These are phyloP conservation scores for Ethmia dodecea DNA, from an alignment of 2,888 invertebrate species.

Conservation along the genomic window DNA sequence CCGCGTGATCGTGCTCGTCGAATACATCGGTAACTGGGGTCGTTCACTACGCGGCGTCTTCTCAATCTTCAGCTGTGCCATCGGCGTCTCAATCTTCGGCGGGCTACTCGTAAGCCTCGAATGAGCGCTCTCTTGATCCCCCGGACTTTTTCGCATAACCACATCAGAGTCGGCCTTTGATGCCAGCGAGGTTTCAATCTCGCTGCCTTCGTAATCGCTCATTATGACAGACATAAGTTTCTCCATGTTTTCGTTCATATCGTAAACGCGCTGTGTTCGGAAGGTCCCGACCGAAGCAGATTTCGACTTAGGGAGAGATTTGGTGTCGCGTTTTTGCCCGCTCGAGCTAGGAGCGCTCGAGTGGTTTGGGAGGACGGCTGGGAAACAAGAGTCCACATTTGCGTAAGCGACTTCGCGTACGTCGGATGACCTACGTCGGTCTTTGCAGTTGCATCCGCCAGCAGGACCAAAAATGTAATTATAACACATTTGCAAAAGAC, in stretches of 20 bases:
- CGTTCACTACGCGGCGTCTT: constrained; percentile 17
- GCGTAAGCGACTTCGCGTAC: constrained; percentile 32
- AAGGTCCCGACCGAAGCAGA: constrained; percentile 37
- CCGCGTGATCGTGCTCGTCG: constrained; percentile 41
- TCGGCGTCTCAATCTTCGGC: constrained; percentile 51
- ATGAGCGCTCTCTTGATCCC: constrained; percentile 14
- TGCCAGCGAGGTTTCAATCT: constrained; percentile 13
- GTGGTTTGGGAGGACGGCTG: constrained; percentile 34
- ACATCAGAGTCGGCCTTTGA: constrained; percentile 25
- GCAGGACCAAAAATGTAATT: constrained; percentile 41
- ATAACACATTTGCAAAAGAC: constrained; percentile 48
- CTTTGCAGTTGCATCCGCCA: constrained; percentile 36
- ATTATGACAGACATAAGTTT: constrained; percentile 51
- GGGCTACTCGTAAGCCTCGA: constrained; percentile 35
- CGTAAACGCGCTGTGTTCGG: constrained; percentile 50
- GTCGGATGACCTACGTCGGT: background rate
- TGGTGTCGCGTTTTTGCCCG: background rate
- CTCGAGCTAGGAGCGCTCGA: constrained; percentile 32
- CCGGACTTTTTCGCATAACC: constrained; percentile 13
- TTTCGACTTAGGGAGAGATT: constrained; percentile 17
- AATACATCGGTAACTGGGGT: constrained; percentile 20
- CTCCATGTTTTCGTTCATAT: constrained; percentile 57
- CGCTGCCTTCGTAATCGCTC: constrained; percentile 38
- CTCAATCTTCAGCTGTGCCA: constrained; percentile 47
- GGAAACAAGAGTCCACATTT: constrained; percentile 38